Evolutionary conservation across 2,797 vertebrate genomes (phyloP).

Genomic region (Eleutherodactylus coqui): DNA sequence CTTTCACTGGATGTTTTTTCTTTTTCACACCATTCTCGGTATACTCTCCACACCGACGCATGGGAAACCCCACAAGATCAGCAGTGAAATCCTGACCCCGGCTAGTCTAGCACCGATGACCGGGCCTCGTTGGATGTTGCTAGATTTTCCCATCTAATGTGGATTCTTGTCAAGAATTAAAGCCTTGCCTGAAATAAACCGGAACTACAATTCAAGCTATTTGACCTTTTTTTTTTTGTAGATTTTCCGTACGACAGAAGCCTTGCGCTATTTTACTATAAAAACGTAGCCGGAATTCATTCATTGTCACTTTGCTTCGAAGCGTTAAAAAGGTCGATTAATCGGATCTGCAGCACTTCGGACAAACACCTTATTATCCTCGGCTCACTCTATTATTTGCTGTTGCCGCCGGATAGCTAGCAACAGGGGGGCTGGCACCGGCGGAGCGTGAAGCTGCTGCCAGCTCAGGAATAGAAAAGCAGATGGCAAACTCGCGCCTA

Average conservation of each 20-base stretch:
- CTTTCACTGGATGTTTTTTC: no score
- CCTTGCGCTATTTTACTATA: neutral
- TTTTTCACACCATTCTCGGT: no score
- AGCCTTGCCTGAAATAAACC: neutral
- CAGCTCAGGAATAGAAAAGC: constrained; percentile 72
- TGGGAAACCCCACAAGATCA: no score
- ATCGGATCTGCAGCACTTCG: constrained; percentile 67
- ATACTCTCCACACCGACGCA: no score
- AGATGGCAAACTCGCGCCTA: constrained; percentile 77
- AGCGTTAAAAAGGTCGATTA: constrained; percentile 56
- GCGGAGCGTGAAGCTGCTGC: constrained; percentile 67
- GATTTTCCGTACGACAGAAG: no score
- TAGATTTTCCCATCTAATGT: no score
- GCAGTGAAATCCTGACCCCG: no score
- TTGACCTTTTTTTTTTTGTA: neutral
- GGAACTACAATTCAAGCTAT: neutral
- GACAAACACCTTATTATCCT: constrained; percentile 71
- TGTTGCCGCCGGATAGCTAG: constrained; percentile 67
- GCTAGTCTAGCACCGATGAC: no score
- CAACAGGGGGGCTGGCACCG: constrained; percentile 70
- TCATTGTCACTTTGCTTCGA: constrained; percentile 16
- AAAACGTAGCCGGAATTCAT: neutral
- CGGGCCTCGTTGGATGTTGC: no score
- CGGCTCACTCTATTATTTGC: constrained; percentile 68
- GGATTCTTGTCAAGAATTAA: no score